Conservation (phyloP, 2,888 invertebrate genomes). For the Dermolepida albohirtum region DNA sequence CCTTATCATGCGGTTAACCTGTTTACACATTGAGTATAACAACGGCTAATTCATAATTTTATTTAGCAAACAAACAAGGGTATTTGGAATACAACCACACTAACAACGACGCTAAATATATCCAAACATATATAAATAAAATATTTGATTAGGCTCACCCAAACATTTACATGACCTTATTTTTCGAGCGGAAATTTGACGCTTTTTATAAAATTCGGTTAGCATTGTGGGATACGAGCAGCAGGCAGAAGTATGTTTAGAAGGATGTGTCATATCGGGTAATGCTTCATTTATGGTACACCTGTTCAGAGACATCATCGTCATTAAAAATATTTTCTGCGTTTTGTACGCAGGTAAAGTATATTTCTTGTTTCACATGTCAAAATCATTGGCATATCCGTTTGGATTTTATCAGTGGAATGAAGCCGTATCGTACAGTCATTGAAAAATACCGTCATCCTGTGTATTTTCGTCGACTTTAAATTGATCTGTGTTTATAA, state of each 20-base stretch:
- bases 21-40: neutral
- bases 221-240: slow-evolving; percentile 24
- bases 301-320: slow-evolving; percentile 40
- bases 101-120: neutral
- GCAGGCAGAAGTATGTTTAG: slow-evolving; percentile 48
- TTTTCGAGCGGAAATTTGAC: neutral
- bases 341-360: neutral
- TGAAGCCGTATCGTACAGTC: neutral
- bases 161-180: slow-evolving; percentile 13
- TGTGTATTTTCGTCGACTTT: slow-evolving; percentile 28
- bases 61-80: no score
- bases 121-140: neutral
- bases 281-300: slow-evolving; percentile 46
- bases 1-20: no score
- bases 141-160: slow-evolving; percentile 1
- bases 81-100: neutral
- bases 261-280: slow-evolving; percentile 50
- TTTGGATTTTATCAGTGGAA: neutral
- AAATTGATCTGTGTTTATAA: slow-evolving; percentile 35
- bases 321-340: slow-evolving; percentile 14
- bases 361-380: slow-evolving; percentile 3
- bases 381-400: slow-evolving; percentile 2
- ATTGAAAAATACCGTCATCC: neutral
- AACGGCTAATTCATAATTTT: neutral
- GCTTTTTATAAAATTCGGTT: slow-evolving; percentile 14